Percentiles rank a stretch among this genome's conserved stretches.
These are phyloP conservation scores for Fulica atra DNA, from an alignment of 2,113 vertebrate genomes.

Conservation along the genomic window DNA sequence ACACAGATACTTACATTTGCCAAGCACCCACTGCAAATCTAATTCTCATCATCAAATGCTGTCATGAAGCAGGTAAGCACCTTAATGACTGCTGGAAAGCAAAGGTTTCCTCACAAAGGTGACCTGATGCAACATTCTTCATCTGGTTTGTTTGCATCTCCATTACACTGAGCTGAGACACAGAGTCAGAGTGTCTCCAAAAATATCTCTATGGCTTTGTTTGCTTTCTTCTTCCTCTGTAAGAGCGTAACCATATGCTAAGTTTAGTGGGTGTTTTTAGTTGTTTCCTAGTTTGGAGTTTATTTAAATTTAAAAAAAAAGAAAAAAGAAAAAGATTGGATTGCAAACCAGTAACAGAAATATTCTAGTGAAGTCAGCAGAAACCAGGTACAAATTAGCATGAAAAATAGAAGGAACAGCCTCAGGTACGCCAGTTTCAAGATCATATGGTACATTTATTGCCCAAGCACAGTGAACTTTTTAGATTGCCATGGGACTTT, in stretches of 20 bases:
- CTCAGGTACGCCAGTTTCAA: neutral
- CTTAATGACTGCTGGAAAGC: neutral
- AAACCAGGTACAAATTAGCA: neutral
- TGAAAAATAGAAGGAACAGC: neutral
- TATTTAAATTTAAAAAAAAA: neutral
- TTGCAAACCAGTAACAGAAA: neutral
- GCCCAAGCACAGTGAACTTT: neutral
- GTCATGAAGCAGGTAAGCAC: neutral
- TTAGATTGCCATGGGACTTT: neutral
- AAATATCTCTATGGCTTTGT: constrained; percentile 34
- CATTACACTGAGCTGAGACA: neutral
- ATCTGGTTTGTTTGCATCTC: neutral
- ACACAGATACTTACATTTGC: neutral
- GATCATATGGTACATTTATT: neutral
- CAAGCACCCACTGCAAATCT: neutral
- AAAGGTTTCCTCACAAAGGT: neutral
- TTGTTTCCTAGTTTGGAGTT: constrained; percentile 23
- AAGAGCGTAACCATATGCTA: constrained; percentile 5
- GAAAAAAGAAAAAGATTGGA: neutral
- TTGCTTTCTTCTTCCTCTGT: neutral
- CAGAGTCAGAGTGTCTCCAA: neutral
- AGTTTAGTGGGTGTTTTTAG: constrained; percentile 11
- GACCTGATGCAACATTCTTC: neutral
- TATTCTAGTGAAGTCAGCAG: constrained; percentile 12
- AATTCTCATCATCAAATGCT: neutral